These are phyloP conservation scores for Halotydeus destructor DNA, from an alignment of 1,140 invertebrate species.

Conservation along the genomic window DNA sequence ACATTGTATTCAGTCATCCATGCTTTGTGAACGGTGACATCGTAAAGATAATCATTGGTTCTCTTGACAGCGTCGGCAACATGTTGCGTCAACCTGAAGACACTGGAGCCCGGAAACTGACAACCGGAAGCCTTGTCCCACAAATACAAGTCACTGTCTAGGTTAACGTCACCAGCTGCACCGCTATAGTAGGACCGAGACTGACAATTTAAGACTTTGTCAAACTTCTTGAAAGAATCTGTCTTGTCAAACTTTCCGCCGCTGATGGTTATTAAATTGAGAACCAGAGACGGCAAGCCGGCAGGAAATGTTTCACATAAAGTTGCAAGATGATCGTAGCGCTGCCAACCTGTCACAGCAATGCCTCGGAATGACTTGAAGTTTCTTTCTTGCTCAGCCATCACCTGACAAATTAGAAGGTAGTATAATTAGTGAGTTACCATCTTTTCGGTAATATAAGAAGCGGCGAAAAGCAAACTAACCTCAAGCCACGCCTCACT, in stretches of 20 bases:
- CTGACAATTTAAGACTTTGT: conserved; percentile 33
- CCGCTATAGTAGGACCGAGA: conserved; percentile 9
- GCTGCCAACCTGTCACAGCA: conserved; percentile 46
- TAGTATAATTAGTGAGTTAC: no score
- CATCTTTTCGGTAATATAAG: no score
- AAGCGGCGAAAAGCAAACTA: not conserved
- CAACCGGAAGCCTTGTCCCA: conserved; percentile 36
- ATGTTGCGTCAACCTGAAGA: conserved; percentile 35
- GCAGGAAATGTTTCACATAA: conserved; percentile 66
- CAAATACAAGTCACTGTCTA: conserved; percentile 34
- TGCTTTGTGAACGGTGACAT: conserved; percentile 27
- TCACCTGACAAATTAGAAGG: conserved; percentile 22
- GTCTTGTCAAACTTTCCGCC: conserved; percentile 39
- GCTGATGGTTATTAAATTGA: conserved; percentile 35
- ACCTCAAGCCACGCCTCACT: conserved; percentile 43
- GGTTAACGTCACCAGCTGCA: conserved; percentile 22
- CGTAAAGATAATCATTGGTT: conserved; percentile 22
- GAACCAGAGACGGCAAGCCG: conserved; percentile 48
- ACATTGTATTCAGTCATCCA: conserved; percentile 62
- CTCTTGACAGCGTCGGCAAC: conserved; percentile 29
- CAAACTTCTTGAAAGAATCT: conserved; percentile 27
- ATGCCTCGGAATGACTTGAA: conserved; percentile 36
- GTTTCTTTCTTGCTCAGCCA: conserved; percentile 30
- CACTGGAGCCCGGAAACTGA: conserved; percentile 31
- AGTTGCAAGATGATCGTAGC: conserved; percentile 77